phyloP scores from a whole-genome alignment of 2,113 vertebrate genomes.

The Petroica traversi region DNA sequence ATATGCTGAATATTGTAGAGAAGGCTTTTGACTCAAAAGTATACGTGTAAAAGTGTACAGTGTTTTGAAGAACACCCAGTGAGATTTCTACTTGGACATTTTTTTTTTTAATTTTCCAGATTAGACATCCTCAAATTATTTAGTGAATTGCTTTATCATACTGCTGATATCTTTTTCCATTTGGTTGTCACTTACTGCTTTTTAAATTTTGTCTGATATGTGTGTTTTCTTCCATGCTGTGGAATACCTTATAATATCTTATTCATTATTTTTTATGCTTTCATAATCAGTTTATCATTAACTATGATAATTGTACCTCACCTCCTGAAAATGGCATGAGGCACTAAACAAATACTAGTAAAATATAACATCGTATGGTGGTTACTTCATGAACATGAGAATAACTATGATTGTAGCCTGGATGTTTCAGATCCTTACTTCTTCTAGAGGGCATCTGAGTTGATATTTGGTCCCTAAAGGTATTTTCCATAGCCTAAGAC shows the following conservation, averaged over 20 bases:
- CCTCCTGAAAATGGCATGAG: not conserved
- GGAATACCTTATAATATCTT: not conserved
- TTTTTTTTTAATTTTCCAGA: not conserved
- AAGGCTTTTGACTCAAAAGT: not conserved
- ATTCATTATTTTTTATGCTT: not conserved
- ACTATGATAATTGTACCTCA: not conserved
- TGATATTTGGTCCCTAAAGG: not conserved
- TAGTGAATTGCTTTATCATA: not conserved
- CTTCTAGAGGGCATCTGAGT: not conserved
- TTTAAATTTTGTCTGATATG: not conserved
- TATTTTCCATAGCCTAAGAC: not conserved
- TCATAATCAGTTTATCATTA: not conserved
- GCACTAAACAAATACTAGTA: not conserved
- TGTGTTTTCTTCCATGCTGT: not conserved
- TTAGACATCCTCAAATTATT: not conserved
- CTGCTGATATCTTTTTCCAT: not conserved
- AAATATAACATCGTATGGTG: not conserved
- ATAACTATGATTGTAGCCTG: not conserved
- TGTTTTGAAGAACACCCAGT: not conserved
- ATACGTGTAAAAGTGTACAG: not conserved
- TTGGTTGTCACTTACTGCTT: not conserved
- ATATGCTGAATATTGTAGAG: not conserved
- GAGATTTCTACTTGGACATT: not conserved
- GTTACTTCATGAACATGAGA: not conserved
- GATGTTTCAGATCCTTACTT: not conserved